Evolutionary conservation across 2,888 invertebrate genomes (phyloP).

Genomic region (Gisinianus flammeolus): DNA sequence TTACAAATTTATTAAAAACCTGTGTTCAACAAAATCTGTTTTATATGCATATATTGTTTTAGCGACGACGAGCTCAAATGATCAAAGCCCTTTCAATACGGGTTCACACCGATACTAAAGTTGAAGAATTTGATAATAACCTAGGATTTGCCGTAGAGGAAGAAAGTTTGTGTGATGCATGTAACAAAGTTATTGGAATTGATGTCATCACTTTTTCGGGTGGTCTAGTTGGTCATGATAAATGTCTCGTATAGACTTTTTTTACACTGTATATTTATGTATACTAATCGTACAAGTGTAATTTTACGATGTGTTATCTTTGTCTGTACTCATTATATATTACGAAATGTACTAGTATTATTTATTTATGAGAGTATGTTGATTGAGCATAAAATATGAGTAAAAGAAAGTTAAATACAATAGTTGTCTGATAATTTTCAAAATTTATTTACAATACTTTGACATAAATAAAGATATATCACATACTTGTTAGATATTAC

Average conservation of each 20-base stretch:
- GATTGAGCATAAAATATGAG: too few species aligned
- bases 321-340: neutral
- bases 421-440: too few species aligned
- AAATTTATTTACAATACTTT: too few species aligned
- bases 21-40: too few species aligned
- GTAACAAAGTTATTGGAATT: conserved; percentile 49
- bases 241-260: conserved; percentile 37
- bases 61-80: conserved; percentile 49
- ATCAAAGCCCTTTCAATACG: conserved; percentile 46
- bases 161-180: conserved; percentile 55
- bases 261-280: neutral
- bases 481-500: too few species aligned
- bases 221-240: conserved; percentile 54
- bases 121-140: conserved; percentile 47
- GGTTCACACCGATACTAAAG: conserved; percentile 46
- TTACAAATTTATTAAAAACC: too few species aligned
- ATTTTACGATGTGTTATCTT: neutral
- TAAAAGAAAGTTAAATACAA: too few species aligned
- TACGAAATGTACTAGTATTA: neutral
- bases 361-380: neutral
- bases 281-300: neutral
- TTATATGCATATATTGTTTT: conserved; percentile 30
- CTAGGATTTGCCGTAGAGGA: conserved; percentile 53
- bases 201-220: conserved; percentile 51
- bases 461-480: too few species aligned